Base-by-base conservation (phyloP, 2,888 invertebrate species). In the Diarsia brunnea region DNA sequence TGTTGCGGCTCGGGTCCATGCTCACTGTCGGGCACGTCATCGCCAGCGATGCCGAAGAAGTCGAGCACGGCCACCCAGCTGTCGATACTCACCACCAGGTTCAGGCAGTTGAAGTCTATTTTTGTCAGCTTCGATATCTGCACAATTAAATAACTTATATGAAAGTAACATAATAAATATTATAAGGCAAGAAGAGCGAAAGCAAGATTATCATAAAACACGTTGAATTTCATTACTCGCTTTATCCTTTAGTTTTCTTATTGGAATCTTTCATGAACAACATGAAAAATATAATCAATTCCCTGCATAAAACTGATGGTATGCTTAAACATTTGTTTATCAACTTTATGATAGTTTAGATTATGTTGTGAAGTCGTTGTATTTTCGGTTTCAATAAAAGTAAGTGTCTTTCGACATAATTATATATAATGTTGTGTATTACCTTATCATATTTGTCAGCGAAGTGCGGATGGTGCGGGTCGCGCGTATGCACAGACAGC, bases 31-130 rank as follows among this genome's bases (percentile, higher is more conserved):
- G 91, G 86, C 72, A 88, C 80, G 67, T 95, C 95, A 74, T 95
- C 96, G 7, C 93, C 95, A 21, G 95, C 94, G 38, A 96, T 94
- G 49, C 99, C 99, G 90, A 99, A 98, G 93, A 99, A 99, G 95
- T 99, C 99, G 70, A 99, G 97, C 63, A 99, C 98, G 51, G 99
- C 98, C 88, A 99, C 98, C 99, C 99, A 99, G 69, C 99, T 98
- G 92, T 99, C 98, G 43, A 99, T 98, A 91, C 98, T 99, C 84
- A 99, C 97, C 49, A 98, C 98, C 82, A 99, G 96, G 93, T 99
- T 99, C 87, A 99, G 95, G 89, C 98, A 98, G 93, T 99, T 99
- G 94, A 99, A 99, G 91, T 99, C 98, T 38, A 99, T 97, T 71
- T 97, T 97, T 12, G 97, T 97, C 63, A 97, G 96, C 84, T 98